Conservation (phyloP, 2,888 invertebrate species). For the Netelia virgata region DNA sequence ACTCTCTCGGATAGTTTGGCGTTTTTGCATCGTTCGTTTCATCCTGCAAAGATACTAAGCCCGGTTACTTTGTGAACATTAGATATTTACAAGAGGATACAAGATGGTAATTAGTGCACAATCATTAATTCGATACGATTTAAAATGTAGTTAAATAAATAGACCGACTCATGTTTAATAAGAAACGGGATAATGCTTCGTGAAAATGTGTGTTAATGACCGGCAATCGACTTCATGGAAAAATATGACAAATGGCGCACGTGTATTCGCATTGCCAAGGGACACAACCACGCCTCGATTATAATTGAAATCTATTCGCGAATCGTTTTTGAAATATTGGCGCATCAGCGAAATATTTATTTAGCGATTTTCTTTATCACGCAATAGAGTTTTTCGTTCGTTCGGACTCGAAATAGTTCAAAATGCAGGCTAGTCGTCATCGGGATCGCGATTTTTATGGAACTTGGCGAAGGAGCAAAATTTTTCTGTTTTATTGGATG, state of each 20-base stretch:
- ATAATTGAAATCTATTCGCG: constrained; percentile 6
- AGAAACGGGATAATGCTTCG: constrained; percentile 55
- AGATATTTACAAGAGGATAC: constrained; percentile 52
- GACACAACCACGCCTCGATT: constrained; percentile 67
- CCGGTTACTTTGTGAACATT: constrained; percentile 67
- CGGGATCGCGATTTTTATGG: background rate
- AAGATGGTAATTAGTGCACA: constrained; percentile 71
- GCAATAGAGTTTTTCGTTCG: background rate
- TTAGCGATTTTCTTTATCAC: background rate
- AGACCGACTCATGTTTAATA: background rate
- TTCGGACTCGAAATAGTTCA: background rate
- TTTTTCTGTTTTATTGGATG: background rate
- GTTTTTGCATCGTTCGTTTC: constrained; percentile 57
- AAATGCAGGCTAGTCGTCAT: constrained; percentile 13
- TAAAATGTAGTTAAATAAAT: background rate
- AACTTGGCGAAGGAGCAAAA: background rate
- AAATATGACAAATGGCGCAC: constrained; percentile 79
- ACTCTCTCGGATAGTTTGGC: constrained; percentile 23
- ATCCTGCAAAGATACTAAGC: constrained; percentile 45
- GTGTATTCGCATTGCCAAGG: constrained; percentile 70
- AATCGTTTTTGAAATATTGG: constrained; percentile 1
- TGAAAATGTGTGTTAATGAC: constrained; percentile 54
- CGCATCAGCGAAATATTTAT: background rate
- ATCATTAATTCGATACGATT: background rate
- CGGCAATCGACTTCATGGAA: constrained; percentile 56